Percentiles rank a stretch among this genome's conserved stretches.
These are phyloP conservation scores for Rhingia rostrata DNA, from an alignment of 2,888 invertebrate genomes.

Conservation along the genomic window DNA sequence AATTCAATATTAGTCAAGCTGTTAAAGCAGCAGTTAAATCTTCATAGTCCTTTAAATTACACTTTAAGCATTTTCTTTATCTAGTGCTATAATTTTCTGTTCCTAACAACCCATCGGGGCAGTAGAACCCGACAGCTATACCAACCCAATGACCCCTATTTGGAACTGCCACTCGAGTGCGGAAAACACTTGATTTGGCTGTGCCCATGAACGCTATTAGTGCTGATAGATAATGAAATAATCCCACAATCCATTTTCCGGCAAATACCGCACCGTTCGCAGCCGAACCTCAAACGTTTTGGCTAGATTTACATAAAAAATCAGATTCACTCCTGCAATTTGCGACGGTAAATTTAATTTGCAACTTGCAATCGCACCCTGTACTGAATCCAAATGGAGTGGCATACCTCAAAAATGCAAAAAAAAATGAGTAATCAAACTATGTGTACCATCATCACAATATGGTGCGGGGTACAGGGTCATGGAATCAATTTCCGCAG, in stretches of 20 bases:
- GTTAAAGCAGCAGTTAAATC: no score
- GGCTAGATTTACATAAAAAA: slow-evolving; percentile 67
- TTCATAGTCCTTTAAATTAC: no score
- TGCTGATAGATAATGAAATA: slow-evolving; percentile 29
- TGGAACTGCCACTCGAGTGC: background rate
- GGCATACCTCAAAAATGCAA: slow-evolving; percentile 17
- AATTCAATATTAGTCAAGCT: no score
- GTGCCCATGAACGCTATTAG: slow-evolving; percentile 12
- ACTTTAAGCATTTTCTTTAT: no score
- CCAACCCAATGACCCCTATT: no score
- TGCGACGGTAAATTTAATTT: slow-evolving; percentile 66
- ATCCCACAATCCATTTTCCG: slow-evolving; percentile 19
- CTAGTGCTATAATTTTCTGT: no score
- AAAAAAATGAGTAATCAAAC: background rate
- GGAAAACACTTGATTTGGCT: background rate
- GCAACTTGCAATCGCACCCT: background rate
- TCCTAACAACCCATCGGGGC: no score
- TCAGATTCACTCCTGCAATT: slow-evolving; percentile 66
- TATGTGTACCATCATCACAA: slow-evolving; percentile 45
- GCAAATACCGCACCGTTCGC: background rate
- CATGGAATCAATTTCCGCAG: slow-evolving; percentile 47
- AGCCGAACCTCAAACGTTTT: slow-evolving; percentile 29
- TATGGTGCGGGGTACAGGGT: background rate
- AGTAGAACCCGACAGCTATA: no score
- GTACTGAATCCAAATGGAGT: slow-evolving; percentile 31